Conservation (phyloP, 1,140 invertebrate species). For the Daktulosphaira vitifoliae region DNA sequence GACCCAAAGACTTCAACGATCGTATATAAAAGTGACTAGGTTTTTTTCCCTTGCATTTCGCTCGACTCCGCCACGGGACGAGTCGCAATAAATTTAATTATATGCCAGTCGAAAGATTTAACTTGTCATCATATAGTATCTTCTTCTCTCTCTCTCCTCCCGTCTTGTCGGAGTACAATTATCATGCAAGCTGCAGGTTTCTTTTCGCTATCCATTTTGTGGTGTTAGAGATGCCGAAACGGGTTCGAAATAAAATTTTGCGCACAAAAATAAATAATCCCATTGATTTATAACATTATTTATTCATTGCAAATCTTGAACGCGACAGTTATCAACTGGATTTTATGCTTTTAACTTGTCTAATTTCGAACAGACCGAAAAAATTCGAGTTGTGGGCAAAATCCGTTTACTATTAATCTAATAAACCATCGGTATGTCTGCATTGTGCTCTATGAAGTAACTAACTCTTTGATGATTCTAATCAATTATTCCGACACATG, state of each 20-base stretch:
- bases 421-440: too few species aligned
- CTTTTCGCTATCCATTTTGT: background rate
- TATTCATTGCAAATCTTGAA: background rate
- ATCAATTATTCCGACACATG: too few species aligned
- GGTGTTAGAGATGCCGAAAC: conserved; percentile 8
- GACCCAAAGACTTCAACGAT: conserved; percentile 12
- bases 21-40: conserved; percentile 31
- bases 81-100: conserved; percentile 33
- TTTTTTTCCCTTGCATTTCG: conserved; percentile 9
- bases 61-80: background rate
- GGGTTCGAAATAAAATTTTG: conserved; percentile 12
- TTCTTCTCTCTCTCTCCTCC: background rate
- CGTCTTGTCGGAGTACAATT: background rate
- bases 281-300: conserved; percentile 32
- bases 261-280: background rate
- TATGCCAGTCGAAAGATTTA: background rate
- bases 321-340: background rate
- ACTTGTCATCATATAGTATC: conserved; percentile 8
- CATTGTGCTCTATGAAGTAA: too few species aligned
- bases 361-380: too few species aligned
- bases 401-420: too few species aligned
- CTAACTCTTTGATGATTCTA: too few species aligned
- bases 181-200: conserved; percentile 21
- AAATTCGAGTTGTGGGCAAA: too few species aligned
- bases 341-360: background rate